Base-by-base conservation (phyloP, 2,113 vertebrate species). In the Psittacula cyanocephala region DNA sequence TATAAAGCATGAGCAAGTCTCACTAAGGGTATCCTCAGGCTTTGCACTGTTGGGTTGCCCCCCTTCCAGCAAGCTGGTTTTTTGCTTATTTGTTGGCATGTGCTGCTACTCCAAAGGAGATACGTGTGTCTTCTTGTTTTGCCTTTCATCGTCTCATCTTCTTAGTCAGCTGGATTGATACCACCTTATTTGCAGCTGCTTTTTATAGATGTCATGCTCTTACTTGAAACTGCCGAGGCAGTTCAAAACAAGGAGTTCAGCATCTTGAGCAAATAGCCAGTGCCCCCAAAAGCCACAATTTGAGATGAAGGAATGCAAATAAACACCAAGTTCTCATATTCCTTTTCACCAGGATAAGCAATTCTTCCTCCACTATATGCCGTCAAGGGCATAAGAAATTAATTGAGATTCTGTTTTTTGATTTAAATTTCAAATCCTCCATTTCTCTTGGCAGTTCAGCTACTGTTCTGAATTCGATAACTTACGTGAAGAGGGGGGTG, bases 401-500 rank as follows among this genome's bases (percentile, higher is more conserved):
- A 71, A 85, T n/a, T 75, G 52, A 87, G 65, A 92, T 93, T 91
- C 76, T 50, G 70, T 59, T 94, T 88, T 87, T 81, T 87, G 72
- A 93, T 94, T 91, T 89, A 74, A 81, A 29, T 75, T 76, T 92
- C 16, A 81, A 93, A 74, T 47, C 50, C 24, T 44, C 16, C 4
- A 11, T 80, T 75, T 93, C 59, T 86, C 55, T 83, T 13, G 6
- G 43, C 79, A 62, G 41, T 46, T 86, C 39, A 55, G 50, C 59
- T 77, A 7, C 79, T 43, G 18, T 70, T 83, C 69, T 75, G 80
- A 86, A 75, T 86, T 86, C 83, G 90, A 46, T 80, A 60, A 76
- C 64, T 60, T 68, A 14, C 23, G 10, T 52, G 71, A 28, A 49
- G 55, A 89, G 43, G 12, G 33, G 47, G 89, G 81, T 57, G 81